Percentiles rank a stretch among this genome's conserved stretches.
Evolutionary conservation across 2,113 vertebrate species (phyloP).

Genomic region (Stegastes partitus): DNA sequence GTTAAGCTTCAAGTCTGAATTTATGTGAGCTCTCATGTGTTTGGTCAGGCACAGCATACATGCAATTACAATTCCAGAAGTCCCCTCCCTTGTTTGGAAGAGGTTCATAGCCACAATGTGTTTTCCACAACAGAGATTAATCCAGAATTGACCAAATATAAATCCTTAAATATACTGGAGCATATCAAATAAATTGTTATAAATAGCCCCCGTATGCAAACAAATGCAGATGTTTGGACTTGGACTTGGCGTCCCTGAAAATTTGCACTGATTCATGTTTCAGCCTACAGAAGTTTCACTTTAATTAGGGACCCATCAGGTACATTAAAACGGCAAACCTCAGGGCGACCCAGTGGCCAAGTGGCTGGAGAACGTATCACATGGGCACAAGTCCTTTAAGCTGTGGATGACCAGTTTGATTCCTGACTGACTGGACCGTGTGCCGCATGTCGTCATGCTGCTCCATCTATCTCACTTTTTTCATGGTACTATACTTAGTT

Average conservation of each 20-base stretch:
- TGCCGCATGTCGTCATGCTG: too few relatives aligned
- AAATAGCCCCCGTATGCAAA: conserved; percentile 70
- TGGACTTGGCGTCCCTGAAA: conserved; percentile 15
- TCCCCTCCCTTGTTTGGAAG: conserved; percentile 69
- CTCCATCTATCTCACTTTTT: too few relatives aligned
- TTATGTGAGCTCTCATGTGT: conserved; percentile 66
- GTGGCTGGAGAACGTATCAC: too few relatives aligned
- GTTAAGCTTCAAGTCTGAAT: conserved; percentile 58
- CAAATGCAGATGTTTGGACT: conserved; percentile 68
- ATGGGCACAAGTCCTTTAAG: too few relatives aligned
- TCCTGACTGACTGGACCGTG: too few relatives aligned
- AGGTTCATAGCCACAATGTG: conserved; percentile 67
- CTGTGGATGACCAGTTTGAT: too few relatives aligned
- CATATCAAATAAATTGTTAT: conserved; percentile 75
- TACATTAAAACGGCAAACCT: neutral
- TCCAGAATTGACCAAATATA: conserved; percentile 72
- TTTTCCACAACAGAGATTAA: conserved; percentile 77
- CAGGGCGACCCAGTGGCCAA: too few relatives aligned
- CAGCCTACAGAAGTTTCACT: conserved; percentile 12
- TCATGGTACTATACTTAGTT: too few relatives aligned
- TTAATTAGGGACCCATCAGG: conserved; percentile 14
- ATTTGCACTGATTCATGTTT: conserved; percentile 18
- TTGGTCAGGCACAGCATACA: conserved; percentile 73
- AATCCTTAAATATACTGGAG: conserved; percentile 69
- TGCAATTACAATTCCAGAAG: conserved; percentile 67